phyloP scores from a whole-genome alignment of 2,888 invertebrate genomes.

The Drosophila nr. medialis region DNA sequence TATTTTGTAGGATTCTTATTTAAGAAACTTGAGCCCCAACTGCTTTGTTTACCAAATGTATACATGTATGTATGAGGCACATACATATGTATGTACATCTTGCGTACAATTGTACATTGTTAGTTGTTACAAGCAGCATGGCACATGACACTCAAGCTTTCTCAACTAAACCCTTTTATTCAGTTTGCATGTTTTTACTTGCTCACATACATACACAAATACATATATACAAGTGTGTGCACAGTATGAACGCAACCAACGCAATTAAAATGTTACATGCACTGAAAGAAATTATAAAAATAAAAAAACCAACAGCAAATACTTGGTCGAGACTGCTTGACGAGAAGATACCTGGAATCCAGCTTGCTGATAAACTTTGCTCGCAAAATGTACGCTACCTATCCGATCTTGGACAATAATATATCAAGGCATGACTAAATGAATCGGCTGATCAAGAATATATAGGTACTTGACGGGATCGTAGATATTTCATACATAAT shows the following conservation, averaged over 20 bases:
- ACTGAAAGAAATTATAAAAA: not conserved
- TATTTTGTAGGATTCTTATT: constrained; percentile 24
- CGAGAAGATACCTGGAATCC: not conserved
- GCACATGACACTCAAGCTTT: constrained; percentile 9
- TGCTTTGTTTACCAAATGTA: not conserved
- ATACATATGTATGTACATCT: not conserved
- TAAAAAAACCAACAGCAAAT: not conserved
- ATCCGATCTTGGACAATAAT: not conserved
- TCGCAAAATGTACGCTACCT: not conserved
- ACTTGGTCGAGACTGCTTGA: not conserved
- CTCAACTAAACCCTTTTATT: constrained; percentile 16
- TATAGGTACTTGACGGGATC: too few relatives aligned
- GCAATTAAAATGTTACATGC: not conserved
- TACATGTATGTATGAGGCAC: not conserved
- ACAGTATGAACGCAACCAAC: not conserved
- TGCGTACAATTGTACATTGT: not conserved
- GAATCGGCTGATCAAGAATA: not conserved
- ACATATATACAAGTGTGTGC: too few relatives aligned
- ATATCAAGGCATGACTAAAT: not conserved
- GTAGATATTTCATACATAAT: not conserved
- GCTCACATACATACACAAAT: too few relatives aligned
- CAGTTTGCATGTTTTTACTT: constrained; percentile 7
- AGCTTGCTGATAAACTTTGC: not conserved
- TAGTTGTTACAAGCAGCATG: not conserved
- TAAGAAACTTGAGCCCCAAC: constrained; percentile 28